Evolutionary conservation across 2,113 vertebrate species (phyloP), one percentile per base, ranked within the genome.

Genomic region (Lophochroa leadbeateri): DNA sequence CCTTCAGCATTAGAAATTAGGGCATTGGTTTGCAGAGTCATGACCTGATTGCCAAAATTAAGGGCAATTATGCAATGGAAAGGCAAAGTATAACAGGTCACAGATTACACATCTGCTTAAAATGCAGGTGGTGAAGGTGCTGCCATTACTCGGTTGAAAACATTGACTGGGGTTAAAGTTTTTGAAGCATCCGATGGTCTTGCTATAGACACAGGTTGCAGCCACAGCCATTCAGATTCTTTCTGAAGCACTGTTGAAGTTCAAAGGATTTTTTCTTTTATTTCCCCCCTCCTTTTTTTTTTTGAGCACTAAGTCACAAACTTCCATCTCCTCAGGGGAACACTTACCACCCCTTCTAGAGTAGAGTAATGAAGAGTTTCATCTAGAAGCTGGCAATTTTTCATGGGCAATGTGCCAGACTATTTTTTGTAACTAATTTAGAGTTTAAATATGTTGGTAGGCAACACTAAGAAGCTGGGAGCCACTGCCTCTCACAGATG

Each of bases 351-450:
- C 64, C 61, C 75, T 94, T 61, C 92, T 53, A 86, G 88, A 69
- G 55, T 46, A 86, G 90, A 69, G 50, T 88, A 96, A 81, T 65
- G 55, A 88, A 86, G 72, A 92, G 44, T 49, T 92, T 89, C 76
- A 93, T 41, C 71, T 92, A 46, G 86, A 93, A 94, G 53, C 76
- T 93, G 82, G 88, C 92, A 90, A 92, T 92, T 81, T 92, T 88
- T 95, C 83, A 92, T 2, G 47, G 95, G 80, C 88, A 95, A 57
- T 39, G 29, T 92, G 83, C 76, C 94, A 97, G 84, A 71, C 60
- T 79, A 52, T 46, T 87, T 87, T 95, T 95, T 84, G 13, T 86
- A 92, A 89, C 80, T 89, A 92, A 91, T 92, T 92, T 91, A 92
- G 72, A 75, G 33, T 44, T 94, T 68, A 88, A 94, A 71, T 35